These are phyloP conservation scores for Osmoderma eremita DNA, from an alignment of 2,888 invertebrate genomes.

Conservation along the genomic window DNA sequence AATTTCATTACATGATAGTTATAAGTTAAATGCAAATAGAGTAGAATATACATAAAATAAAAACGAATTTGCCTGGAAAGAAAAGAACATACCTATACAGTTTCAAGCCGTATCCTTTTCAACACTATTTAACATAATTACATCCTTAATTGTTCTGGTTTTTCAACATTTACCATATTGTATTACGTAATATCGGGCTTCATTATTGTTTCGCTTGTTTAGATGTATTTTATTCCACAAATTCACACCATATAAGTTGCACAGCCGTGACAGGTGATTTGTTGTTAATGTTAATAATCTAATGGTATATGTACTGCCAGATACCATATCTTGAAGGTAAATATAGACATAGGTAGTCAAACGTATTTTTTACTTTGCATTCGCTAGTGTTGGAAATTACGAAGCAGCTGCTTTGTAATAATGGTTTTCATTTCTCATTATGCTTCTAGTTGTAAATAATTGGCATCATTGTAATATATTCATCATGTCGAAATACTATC, in stretches of 20 bases:
- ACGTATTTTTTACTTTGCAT: slow-evolving; percentile 33
- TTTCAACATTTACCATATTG: slow-evolving; percentile 25
- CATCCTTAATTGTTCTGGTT: slow-evolving; percentile 30
- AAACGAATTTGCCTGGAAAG: slow-evolving; percentile 28
- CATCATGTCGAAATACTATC: too few relatives aligned
- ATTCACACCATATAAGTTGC: slow-evolving; percentile 40
- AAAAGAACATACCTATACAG: slow-evolving; percentile 7
- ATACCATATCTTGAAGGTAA: slow-evolving; percentile 40
- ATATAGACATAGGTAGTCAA: slow-evolving; percentile 38
- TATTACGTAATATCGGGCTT: slow-evolving; percentile 13
- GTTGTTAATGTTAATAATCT: slow-evolving; percentile 38
- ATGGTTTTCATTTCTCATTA: slow-evolving; percentile 39
- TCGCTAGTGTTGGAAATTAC: slow-evolving; percentile 24
- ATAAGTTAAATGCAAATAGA: slow-evolving; percentile 31
- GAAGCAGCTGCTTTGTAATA: slow-evolving; percentile 40
- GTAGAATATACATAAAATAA: slow-evolving; percentile 4
- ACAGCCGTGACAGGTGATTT: slow-evolving; percentile 39
- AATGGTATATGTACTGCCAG: slow-evolving; percentile 40
- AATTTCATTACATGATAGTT: slow-evolving; percentile 32
- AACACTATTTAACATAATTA: slow-evolving; percentile 34
- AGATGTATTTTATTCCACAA: slow-evolving; percentile 34
- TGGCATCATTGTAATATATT: slow-evolving; percentile 5
- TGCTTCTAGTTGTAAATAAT: slow-evolving; percentile 26
- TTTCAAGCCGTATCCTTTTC: slow-evolving; percentile 19
- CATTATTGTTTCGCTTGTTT: slow-evolving; percentile 16